Evolutionary conservation across 2,797 vertebrate species (phyloP).

Genomic region (Euthynnus affinis): DNA sequence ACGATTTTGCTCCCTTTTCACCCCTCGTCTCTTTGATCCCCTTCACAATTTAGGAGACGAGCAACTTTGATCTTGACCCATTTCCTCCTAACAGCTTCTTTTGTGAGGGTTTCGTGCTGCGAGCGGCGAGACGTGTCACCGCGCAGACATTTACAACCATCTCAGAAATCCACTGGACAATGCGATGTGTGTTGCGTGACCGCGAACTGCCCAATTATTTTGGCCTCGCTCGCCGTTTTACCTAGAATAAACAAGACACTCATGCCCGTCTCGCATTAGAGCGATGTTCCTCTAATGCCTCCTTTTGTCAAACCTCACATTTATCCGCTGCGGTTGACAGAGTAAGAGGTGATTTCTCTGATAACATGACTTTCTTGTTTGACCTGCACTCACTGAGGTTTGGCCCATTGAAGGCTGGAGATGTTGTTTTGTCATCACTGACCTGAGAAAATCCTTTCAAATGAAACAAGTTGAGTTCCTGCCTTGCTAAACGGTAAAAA

Average conservation of each 20-base stretch:
- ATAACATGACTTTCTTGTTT: slow-evolving; percentile 16
- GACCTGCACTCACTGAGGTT: slow-evolving; percentile 3
- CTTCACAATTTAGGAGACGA: slow-evolving; percentile 54
- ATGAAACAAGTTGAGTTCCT: neutral
- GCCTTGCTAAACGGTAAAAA: neutral
- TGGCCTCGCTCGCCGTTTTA: slow-evolving; percentile 54
- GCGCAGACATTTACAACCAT: slow-evolving; percentile 59
- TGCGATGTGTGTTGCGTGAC: slow-evolving; percentile 62
- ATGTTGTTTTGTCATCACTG: neutral
- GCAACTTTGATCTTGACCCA: slow-evolving; percentile 81
- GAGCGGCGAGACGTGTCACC: slow-evolving; percentile 61
- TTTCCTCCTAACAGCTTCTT: slow-evolving; percentile 73
- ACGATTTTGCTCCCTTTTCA: slow-evolving; percentile 39
- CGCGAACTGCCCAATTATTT: slow-evolving; percentile 74
- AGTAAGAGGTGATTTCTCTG: slow-evolving; percentile 54
- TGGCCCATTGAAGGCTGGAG: neutral
- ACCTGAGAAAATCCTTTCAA: neutral
- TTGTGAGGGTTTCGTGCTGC: slow-evolving; percentile 26
- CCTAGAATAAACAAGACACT: slow-evolving; percentile 76
- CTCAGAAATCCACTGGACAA: slow-evolving; percentile 75
- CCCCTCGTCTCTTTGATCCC: slow-evolving; percentile 70
- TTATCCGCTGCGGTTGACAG: slow-evolving; percentile 49
- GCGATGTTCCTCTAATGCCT: slow-evolving; percentile 56
- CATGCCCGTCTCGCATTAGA: slow-evolving; percentile 54
- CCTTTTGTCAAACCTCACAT: slow-evolving; percentile 54